A percentile compares a stretch with the other conserved stretches of the same genome.
These are phyloP conservation scores for Eremophila alpestris DNA, from an alignment of 2,797 vertebrate genomes.

Conservation along the genomic window DNA sequence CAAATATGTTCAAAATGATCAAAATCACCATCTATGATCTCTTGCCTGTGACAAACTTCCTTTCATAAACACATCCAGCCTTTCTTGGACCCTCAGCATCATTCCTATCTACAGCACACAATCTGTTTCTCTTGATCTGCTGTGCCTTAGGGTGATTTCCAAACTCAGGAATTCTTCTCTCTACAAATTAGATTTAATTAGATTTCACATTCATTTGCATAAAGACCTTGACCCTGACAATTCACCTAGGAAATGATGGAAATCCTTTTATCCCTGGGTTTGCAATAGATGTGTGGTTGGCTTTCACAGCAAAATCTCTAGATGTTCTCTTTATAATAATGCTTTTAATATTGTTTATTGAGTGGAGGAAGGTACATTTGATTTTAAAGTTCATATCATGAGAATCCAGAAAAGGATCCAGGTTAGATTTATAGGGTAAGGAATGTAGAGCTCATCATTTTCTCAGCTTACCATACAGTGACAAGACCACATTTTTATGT, in stretches of 20 bases:
- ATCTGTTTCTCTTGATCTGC: background rate
- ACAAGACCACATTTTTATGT: background rate
- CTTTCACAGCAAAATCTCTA: background rate
- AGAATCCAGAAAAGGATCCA: background rate
- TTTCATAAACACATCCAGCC: background rate
- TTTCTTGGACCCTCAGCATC: background rate
- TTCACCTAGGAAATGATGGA: background rate
- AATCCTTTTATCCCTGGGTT: background rate
- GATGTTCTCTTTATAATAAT: background rate
- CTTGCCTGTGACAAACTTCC: background rate
- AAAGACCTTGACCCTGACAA: background rate
- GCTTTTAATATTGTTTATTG: background rate
- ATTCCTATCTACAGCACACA: background rate
- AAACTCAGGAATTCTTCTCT: background rate
- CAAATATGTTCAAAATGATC: background rate
- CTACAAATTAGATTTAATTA: slow-evolving; percentile 2
- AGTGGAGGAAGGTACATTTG: background rate
- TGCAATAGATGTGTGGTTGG: background rate
- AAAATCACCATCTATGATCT: background rate
- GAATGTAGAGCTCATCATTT: background rate
- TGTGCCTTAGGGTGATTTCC: background rate
- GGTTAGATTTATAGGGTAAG: background rate
- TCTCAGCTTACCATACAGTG: background rate
- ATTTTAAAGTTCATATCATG: background rate
- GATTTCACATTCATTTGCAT: background rate